These are phyloP conservation scores for Protosalanx chinensis DNA, from an alignment of 2,797 vertebrate genomes.

Conservation along the genomic window DNA sequence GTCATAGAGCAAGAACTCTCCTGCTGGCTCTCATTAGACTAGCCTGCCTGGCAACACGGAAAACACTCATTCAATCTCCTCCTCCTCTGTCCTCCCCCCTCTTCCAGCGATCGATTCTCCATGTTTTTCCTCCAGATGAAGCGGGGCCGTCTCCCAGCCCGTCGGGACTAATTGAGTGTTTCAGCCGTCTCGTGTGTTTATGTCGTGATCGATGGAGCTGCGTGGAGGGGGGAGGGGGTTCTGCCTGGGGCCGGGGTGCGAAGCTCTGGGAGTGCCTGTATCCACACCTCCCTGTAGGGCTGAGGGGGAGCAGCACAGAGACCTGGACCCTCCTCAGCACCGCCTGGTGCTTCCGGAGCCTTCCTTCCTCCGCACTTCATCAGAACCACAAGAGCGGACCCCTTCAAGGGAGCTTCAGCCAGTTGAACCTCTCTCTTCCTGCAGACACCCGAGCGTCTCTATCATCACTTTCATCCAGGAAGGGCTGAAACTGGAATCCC, in stretches of 20 bases:
- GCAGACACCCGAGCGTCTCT: too few relatives aligned
- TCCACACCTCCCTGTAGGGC: too few relatives aligned
- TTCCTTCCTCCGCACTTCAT: neutral
- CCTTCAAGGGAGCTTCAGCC: neutral
- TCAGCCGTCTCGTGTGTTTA: neutral
- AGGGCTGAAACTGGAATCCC: neutral
- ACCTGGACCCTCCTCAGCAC: too few relatives aligned
- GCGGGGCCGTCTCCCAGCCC: neutral
- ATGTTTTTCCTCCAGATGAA: neutral
- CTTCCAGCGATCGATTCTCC: conserved; percentile 6
- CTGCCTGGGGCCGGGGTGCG: neutral
- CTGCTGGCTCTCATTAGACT: neutral
- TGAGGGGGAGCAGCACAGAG: too few relatives aligned
- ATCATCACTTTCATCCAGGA: too few relatives aligned
- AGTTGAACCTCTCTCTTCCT: neutral
- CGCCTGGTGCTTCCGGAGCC: neutral
- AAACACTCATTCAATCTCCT: conserved; percentile 13
- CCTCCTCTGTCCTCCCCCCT: neutral
- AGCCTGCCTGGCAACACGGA: conserved; percentile 32
- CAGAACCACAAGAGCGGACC: neutral
- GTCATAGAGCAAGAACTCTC: conserved; percentile 6
- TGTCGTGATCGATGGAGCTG: neutral
- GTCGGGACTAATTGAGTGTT: neutral
- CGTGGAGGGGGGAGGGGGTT: neutral
- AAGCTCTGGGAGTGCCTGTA: neutral